phyloP scores from a whole-genome alignment of 2,888 invertebrate species.

The Drosophila buzzatii region DNA sequence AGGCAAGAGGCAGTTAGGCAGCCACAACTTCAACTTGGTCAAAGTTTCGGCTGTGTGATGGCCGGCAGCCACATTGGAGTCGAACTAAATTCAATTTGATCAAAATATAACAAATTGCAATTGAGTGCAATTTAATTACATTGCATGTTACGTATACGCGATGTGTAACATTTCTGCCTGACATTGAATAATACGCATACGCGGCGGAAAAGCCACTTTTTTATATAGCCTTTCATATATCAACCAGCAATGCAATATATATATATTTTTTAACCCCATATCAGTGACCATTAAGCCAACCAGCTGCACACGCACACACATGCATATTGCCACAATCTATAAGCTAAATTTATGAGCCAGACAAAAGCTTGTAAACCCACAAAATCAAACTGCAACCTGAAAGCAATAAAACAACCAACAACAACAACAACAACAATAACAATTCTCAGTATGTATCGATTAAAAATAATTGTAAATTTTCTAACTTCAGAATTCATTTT shows the following conservation, averaged over 20 bases:
- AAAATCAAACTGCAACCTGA: slow-evolving; percentile 79
- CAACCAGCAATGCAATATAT: slow-evolving; percentile 19
- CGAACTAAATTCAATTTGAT: slow-evolving; percentile 40
- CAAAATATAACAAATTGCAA: slow-evolving; percentile 18
- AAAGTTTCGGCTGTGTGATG: slow-evolving; percentile 6
- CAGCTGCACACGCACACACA: slow-evolving; percentile 14
- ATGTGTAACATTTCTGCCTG: too few species aligned
- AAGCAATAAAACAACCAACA: slow-evolving; percentile 54
- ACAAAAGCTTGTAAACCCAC: slow-evolving; percentile 73
- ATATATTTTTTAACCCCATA: slow-evolving; percentile 21
- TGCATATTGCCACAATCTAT: slow-evolving; percentile 18
- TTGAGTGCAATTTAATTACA: slow-evolving; percentile 37
- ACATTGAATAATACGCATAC: too few species aligned
- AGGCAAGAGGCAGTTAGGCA: not conserved
- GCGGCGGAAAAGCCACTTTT: not conserved
- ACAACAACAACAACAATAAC: slow-evolving; percentile 48
- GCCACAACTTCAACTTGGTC: slow-evolving; percentile 10
- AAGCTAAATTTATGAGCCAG: slow-evolving; percentile 74
- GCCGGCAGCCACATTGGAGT: not conserved
- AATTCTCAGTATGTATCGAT: slow-evolving; percentile 75
- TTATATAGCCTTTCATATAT: slow-evolving; percentile 2
- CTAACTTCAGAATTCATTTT: slow-evolving; percentile 78
- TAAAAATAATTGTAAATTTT: slow-evolving; percentile 79
- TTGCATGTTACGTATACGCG: slow-evolving; percentile 44
- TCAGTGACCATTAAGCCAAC: slow-evolving; percentile 46